Percentiles rank a stretch among this genome's conserved stretches.
These are phyloP conservation scores for Heterodera filipjevi DNA, from an alignment of 2,888 invertebrate species.

Conservation along the genomic window DNA sequence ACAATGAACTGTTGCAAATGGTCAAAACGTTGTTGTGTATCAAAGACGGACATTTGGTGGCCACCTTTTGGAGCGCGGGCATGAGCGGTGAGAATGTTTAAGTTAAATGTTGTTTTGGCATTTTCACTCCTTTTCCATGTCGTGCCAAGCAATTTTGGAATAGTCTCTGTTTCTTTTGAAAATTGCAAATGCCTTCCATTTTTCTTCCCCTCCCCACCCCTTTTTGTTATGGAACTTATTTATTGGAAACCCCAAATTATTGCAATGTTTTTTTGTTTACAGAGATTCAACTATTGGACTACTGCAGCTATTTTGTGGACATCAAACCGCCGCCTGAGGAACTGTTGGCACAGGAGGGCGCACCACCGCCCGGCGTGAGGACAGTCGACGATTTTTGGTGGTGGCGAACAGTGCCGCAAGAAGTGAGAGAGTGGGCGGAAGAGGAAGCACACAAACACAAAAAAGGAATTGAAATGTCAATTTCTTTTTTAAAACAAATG, in stretches of 20 bases:
- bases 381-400: background rate
- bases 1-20: conserved; percentile 18
- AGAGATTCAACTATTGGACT: conserved; percentile 39
- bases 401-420: background rate
- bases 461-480: too few species aligned
- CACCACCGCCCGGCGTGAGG: background rate
- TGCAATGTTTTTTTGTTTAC: conserved; percentile 8
- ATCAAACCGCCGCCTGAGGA: conserved; percentile 13
- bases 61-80: conserved; percentile 53
- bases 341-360: background rate
- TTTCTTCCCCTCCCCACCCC: too few species aligned
- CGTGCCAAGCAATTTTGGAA: too few species aligned
- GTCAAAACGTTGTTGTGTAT: conserved; percentile 44
- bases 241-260: too few species aligned
- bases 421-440: background rate
- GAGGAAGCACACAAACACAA: background rate
- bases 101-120: too few species aligned
- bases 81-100: conserved; percentile 34
- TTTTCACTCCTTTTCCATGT: too few species aligned
- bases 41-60: conserved; percentile 45
- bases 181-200: too few species aligned
- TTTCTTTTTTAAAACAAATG: too few species aligned
- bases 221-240: too few species aligned
- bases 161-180: too few species aligned
- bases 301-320: conserved; percentile 30